Conservation (phyloP, 2,888 invertebrate species). For the Torymus auratus region DNA sequence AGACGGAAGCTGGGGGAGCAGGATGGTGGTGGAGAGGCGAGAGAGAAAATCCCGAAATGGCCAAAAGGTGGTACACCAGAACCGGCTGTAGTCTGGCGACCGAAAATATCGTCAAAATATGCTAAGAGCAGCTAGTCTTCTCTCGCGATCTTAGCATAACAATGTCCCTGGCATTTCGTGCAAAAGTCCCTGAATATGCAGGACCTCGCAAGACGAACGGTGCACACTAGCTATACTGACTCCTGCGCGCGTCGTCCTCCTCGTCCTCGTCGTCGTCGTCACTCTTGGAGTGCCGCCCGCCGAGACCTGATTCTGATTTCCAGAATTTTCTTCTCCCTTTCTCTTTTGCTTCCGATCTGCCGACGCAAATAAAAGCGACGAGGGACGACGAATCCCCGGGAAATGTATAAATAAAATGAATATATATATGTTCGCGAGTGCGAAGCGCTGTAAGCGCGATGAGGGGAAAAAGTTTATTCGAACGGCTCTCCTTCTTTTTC, state of each 20-base stretch:
- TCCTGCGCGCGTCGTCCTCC: too few species aligned
- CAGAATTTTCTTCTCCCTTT: background rate
- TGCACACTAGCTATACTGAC: background rate
- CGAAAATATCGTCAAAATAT: constrained; percentile 73
- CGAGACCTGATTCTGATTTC: constrained; percentile 11
- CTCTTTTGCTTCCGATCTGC: too few species aligned
- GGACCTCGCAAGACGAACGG: constrained; percentile 48
- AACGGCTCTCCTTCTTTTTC: too few species aligned
- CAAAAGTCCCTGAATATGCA: constrained; percentile 72
- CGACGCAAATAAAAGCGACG: too few species aligned
- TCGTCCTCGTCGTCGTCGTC: too few species aligned
- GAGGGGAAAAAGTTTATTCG: too few species aligned
- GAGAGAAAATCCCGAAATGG: background rate
- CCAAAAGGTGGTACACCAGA: constrained; percentile 45
- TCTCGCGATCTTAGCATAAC: constrained; percentile 72
- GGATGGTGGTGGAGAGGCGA: too few species aligned
- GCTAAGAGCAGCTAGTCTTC: constrained; percentile 68
- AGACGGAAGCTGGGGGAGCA: constrained; percentile 1
- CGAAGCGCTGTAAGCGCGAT: too few species aligned
- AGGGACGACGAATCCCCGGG: background rate
- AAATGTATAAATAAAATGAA: background rate
- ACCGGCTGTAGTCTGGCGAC: constrained; percentile 61
- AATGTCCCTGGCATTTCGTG: constrained; percentile 70
- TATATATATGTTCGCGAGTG: background rate
- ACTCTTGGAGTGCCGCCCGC: background rate